A percentile compares a stretch with the other conserved stretches of the same genome.
Evolutionary conservation across 2,888 invertebrate genomes (phyloP).

Genomic region (Linnaemya tessellans): DNA sequence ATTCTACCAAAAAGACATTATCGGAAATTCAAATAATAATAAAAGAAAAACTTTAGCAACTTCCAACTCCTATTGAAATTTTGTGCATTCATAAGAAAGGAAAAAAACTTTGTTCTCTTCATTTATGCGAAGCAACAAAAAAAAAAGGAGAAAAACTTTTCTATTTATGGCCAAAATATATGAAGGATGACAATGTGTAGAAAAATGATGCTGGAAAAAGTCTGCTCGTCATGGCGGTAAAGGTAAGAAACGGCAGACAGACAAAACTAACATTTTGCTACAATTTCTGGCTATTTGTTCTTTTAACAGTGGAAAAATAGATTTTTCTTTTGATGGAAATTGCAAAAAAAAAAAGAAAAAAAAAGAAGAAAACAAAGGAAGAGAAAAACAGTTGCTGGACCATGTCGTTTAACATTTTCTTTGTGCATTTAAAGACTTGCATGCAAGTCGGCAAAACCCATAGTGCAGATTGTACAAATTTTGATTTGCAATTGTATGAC

Average conservation of each 20-base stretch:
- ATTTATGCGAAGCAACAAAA: not conserved
- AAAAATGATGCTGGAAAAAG: constrained; percentile 43
- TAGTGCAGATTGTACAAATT: not conserved
- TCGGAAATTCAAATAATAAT: constrained; percentile 52
- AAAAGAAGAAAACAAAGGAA: too few relatives aligned
- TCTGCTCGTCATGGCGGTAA: constrained; percentile 12
- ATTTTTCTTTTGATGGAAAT: constrained; percentile 12
- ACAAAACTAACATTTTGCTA: constrained; percentile 11
- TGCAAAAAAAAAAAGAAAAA: too few relatives aligned
- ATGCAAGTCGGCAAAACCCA: not conserved
- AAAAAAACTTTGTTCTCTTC: constrained; percentile 7
- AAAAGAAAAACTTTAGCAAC: constrained; percentile 46
- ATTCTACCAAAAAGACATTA: constrained; percentile 57
- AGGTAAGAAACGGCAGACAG: constrained; percentile 25
- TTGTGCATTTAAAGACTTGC: not conserved
- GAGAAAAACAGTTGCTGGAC: constrained; percentile 32
- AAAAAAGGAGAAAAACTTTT: constrained; percentile 31
- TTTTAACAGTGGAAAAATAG: not conserved
- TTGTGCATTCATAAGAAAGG: constrained; percentile 35
- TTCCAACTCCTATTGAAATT: constrained; percentile 49
- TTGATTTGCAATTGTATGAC: constrained; percentile 31
- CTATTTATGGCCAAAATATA: constrained; percentile 21
- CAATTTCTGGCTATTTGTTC: constrained; percentile 10
- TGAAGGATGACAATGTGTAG: constrained; percentile 25
- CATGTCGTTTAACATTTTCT: constrained; percentile 20